Evolutionary conservation across 2,888 invertebrate species (phyloP).

Genomic region (Anoplius nigerrimus): DNA sequence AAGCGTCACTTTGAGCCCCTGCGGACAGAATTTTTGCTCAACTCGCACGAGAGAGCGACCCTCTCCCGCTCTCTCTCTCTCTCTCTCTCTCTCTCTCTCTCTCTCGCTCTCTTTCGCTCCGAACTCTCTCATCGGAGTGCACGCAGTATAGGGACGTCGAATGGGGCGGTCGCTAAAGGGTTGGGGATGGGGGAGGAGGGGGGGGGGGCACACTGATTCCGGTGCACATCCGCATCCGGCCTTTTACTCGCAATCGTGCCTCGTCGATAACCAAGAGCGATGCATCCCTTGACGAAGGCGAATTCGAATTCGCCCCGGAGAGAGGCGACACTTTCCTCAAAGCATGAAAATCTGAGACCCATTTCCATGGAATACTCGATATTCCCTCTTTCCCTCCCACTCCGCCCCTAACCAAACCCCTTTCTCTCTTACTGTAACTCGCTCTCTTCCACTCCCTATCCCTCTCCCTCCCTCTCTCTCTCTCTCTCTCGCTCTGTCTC

Average conservation of each 20-base stretch:
- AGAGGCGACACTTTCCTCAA: constrained; percentile 35
- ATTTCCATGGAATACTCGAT: constrained; percentile 44
- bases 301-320: background rate
- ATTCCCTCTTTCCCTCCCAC: constrained; percentile 14
- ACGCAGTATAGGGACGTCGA: no score
- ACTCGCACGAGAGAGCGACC: background rate
- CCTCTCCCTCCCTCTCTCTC: constrained; percentile 13
- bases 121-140: no score
- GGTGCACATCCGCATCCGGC: no score
- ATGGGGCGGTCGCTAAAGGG: no score
- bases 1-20: no score
- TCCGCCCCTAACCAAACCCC: constrained; percentile 19
- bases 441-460: constrained; percentile 27
- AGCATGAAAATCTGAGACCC: constrained; percentile 24
- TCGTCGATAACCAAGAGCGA: no score
- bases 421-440: constrained; percentile 9
- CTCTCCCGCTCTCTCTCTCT: background rate
- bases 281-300: no score
- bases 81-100: no score
- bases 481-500: constrained; percentile 1
- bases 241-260: constrained; percentile 4
- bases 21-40: no score
- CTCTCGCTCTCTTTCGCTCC: background rate
- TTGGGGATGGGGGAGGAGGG: no score
- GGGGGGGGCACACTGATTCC: no score